Conservation (phyloP, 1,140 invertebrate species). For the Zaprionus davidi region DNA sequence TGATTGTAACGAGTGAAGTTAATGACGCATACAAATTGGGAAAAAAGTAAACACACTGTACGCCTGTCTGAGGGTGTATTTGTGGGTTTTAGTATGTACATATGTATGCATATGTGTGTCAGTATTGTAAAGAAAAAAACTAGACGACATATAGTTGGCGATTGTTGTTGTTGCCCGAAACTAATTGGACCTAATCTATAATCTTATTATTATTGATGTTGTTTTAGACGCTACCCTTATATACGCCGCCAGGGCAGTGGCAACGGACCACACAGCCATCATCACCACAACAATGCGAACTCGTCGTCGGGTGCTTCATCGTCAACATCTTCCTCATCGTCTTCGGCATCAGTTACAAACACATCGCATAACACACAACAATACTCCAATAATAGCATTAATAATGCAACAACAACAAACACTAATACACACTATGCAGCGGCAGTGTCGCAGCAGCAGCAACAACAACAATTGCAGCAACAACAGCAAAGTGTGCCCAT, state of each 20-base stretch:
- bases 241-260: constrained; percentile 70
- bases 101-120: constrained; percentile 35
- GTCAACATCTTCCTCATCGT: constrained; percentile 57
- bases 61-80: constrained; percentile 14
- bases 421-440: constrained; percentile 48
- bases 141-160: constrained; percentile 32
- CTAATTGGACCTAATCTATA: constrained; percentile 20
- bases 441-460: constrained; percentile 54
- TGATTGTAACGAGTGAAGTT: neutral
- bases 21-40: constrained; percentile 47
- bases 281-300: constrained; percentile 62
- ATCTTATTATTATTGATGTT: constrained; percentile 12
- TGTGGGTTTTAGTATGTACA: constrained; percentile 19
- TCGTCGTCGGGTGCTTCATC: constrained; percentile 55
- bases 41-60: constrained; percentile 47
- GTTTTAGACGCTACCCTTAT: constrained; percentile 72
- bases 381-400: constrained; percentile 70
- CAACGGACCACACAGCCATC: constrained; percentile 65
- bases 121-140: constrained; percentile 20
- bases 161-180: constrained; percentile 22
- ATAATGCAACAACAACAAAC: constrained; percentile 53
- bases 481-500: constrained; percentile 56
- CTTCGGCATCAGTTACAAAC: constrained; percentile 53
- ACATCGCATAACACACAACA: constrained; percentile 57
- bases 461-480: constrained; percentile 28